These are phyloP conservation scores for Paelopatides confundens DNA, from an alignment of 53 echinoderm and acorn worm genomes.

Conservation along the genomic window DNA sequence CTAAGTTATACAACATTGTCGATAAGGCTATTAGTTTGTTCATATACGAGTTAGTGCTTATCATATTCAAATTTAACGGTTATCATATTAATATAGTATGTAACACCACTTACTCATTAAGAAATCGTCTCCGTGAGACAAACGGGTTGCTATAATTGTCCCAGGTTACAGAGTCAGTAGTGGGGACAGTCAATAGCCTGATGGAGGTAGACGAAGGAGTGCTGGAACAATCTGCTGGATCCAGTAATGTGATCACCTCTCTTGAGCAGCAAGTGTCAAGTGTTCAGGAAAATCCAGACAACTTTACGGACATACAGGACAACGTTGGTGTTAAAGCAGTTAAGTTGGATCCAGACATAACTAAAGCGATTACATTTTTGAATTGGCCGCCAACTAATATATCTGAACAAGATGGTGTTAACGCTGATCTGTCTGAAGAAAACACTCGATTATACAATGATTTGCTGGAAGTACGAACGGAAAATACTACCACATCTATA, in stretches of 20 bases:
- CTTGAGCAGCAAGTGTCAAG: slow-evolving; percentile 23
- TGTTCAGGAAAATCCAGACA: background rate
- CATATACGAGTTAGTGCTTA: too few relatives aligned
- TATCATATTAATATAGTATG: too few relatives aligned
- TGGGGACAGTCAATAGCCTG: background rate
- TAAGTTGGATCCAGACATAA: background rate
- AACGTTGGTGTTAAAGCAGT: slow-evolving; percentile 28
- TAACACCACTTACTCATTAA: too few relatives aligned
- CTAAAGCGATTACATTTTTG: background rate
- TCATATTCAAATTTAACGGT: too few relatives aligned
- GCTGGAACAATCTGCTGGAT: background rate
- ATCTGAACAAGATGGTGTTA: background rate
- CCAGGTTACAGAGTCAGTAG: background rate
- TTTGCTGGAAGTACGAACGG: background rate
- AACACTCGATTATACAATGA: background rate
- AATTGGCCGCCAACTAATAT: background rate
- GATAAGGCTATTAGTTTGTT: too few relatives aligned
- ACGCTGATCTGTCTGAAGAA: background rate
- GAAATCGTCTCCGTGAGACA: too few relatives aligned
- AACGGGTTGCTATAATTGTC: too few relatives aligned
- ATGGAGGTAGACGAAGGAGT: background rate
- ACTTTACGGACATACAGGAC: slow-evolving; percentile 17
- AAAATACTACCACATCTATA: background rate
- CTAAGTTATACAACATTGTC: too few relatives aligned
- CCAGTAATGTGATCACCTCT: background rate